Base-by-base conservation (phyloP, 2,888 invertebrate species). In the Drosophila cracens region DNA sequence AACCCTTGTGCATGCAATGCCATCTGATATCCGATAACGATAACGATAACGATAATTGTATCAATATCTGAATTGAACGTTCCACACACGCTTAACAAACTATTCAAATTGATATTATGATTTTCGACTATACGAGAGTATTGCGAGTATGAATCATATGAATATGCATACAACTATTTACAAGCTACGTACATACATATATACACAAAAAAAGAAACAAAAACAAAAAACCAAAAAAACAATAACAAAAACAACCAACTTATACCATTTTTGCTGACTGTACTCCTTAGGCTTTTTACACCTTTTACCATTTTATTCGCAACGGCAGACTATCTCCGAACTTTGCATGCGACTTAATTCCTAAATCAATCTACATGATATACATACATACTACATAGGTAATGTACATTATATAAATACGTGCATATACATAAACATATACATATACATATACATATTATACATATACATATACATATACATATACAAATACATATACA, bases 251-350 rank as follows among this genome's bases (percentile, higher is more conserved):
- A 63, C 46, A 71, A 85, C 76, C 70, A 76, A 84, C 81, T 79
- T 89, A 78, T 82, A 90, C 80, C 89, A 90, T 89, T 91, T 90
- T 91, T 91, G 91, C 92, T 92, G 92, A 91, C 91, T 92, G 87
- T 91, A 91, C 85, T 92, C 91, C 89, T 91, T 91, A 91, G 91
- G 91, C 92, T 92, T 92, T 91, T 92, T 91, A 91, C 91, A 91
- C 91, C 91, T 90, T 84, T 90, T 90, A 84, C 77, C 88, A 79
- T 66, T 72, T 81, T 73, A 82, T 73, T 82, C 75, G 84, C 79
- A 77, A 84, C 56, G 69, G 70, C 83, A 86, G 65, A 86, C 70
- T 81, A 74, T 72, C 79, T 75, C 49, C 51, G 46, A 59, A 53
- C 65, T 79, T 79, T 76, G 82, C 79, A 87, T 87, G 87, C 85